These are phyloP conservation scores for Pachycephus smyrnensis DNA, from an alignment of 2,888 invertebrate genomes.

Conservation along the genomic window DNA sequence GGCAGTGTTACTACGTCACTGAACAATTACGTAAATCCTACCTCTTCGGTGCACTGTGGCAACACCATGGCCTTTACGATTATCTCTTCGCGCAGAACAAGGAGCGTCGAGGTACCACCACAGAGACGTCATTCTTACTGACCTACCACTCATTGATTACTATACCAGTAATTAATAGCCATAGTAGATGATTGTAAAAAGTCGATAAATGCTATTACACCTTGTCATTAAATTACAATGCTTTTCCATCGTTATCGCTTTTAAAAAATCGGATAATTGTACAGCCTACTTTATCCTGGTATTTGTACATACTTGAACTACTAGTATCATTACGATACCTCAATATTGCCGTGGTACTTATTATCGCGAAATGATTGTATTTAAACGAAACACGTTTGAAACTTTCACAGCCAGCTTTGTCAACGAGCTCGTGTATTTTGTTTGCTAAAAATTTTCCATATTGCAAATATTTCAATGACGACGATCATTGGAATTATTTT, in stretches of 20 bases:
- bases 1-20: slow-evolving; percentile 20
- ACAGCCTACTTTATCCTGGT: neutral
- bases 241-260: neutral
- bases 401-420: neutral
- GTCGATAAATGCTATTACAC: neutral
- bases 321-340: neutral
- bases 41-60: slow-evolving; percentile 32
- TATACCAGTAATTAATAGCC: neutral
- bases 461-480: neutral
- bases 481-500: neutral
- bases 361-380: neutral
- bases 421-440: neutral
- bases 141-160: neutral
- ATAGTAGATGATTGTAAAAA: neutral
- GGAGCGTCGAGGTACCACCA: slow-evolving; percentile 23
- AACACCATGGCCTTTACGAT: slow-evolving; percentile 35
- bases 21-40: slow-evolving; percentile 27
- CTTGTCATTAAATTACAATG: neutral
- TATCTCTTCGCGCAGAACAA: slow-evolving; percentile 29
- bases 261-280: neutral
- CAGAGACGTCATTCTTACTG: neutral
- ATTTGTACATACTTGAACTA: neutral
- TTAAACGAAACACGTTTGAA: neutral
- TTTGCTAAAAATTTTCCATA: neutral
- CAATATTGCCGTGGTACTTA: neutral